Base-by-base conservation (phyloP, 2,797 vertebrate genomes). In the Gouania willdenowi region DNA sequence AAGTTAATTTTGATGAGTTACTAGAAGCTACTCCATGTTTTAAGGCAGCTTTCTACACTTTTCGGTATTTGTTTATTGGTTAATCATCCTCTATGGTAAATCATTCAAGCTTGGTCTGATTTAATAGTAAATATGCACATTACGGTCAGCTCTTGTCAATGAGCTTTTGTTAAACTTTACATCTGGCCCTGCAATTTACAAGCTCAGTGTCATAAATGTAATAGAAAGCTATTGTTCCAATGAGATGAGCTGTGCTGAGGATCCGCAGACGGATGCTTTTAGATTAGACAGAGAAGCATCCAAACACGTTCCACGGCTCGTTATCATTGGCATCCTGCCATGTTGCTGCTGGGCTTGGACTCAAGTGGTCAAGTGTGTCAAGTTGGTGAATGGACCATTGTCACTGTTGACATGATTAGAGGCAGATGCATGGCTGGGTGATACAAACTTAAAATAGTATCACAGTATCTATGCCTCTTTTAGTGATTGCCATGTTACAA, bases 301-400 rank as follows among this genome's bases (percentile, higher is more conserved):
- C 39, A 56, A 50, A 26, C 63, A 6, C 13, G 32, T 71, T 71
- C 41, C 35, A 29, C 43, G 43, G 43, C 24, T 21, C 38, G 22
- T 54, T 18, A 35, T 53, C 46, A 29, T 4, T 68, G 73, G 63
- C 58, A 8, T 5, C 2, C 9, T 26, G 66, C 68, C 58, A 35
- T 1, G 23, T 30, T 47, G 33, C 63, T 45, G 52, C 50, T 51
- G 16, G 60, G 43, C 56, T 26, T 1, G 18, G 52, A 66, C 53
- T 25, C 63, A n/a, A n/a, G n/a, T n/a, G n/a, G n/a, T n/a, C n/a
- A n/a, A n/a, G n/a, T 50, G 67, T 69, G 76, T 70, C 66, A 37
- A 59, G 56, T 36, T 41, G 39, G 31, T 81, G 71, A 86, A 81
- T 66, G 67, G 50, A 43, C 72, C 68, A 74, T 82, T 86, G 85